These are phyloP conservation scores for Cheilosia vulpina DNA, from an alignment of 2,888 invertebrate species.

Conservation along the genomic window DNA sequence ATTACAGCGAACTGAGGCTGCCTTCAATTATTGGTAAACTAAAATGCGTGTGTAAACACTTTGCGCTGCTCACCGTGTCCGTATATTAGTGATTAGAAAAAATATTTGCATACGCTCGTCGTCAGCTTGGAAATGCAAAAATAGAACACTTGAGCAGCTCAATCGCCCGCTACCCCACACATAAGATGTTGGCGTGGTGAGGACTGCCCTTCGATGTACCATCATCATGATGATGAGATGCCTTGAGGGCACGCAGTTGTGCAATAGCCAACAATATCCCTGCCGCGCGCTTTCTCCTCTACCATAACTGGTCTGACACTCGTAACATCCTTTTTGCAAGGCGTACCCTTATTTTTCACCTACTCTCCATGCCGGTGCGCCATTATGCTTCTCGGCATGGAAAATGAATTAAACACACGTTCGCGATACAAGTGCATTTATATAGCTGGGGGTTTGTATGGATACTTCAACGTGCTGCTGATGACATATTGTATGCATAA, in stretches of 20 bases:
- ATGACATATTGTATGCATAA: constrained; percentile 67
- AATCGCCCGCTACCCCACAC: constrained; percentile 5
- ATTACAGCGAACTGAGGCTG: constrained; percentile 4
- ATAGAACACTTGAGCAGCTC: constrained; percentile 64
- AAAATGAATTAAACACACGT: constrained; percentile 63
- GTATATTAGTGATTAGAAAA: constrained; percentile 29
- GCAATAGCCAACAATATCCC: constrained; percentile 44
- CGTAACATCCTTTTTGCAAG: constrained; percentile 71
- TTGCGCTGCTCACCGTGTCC: neutral
- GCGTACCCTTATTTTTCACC: constrained; percentile 59
- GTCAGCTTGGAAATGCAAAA: constrained; percentile 37
- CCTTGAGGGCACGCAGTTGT: constrained; percentile 50
- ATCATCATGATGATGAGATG: constrained; percentile 45
- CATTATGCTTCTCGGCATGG: constrained; percentile 47
- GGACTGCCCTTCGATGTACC: constrained; percentile 45
- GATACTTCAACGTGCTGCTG: constrained; percentile 56
- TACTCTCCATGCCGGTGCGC: constrained; percentile 27
- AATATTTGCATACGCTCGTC: constrained; percentile 52
- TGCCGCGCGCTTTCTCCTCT: constrained; percentile 22
- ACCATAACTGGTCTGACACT: constrained; percentile 74
- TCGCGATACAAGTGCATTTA: constrained; percentile 18
- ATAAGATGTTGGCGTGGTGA: constrained; percentile 8
- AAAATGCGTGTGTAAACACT: constrained; percentile 53
- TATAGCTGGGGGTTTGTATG: constrained; percentile 16
- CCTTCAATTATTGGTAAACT: constrained; percentile 38